These are phyloP conservation scores for Anguilla anguilla DNA, from an alignment of 2,797 vertebrate species.

Conservation along the genomic window DNA sequence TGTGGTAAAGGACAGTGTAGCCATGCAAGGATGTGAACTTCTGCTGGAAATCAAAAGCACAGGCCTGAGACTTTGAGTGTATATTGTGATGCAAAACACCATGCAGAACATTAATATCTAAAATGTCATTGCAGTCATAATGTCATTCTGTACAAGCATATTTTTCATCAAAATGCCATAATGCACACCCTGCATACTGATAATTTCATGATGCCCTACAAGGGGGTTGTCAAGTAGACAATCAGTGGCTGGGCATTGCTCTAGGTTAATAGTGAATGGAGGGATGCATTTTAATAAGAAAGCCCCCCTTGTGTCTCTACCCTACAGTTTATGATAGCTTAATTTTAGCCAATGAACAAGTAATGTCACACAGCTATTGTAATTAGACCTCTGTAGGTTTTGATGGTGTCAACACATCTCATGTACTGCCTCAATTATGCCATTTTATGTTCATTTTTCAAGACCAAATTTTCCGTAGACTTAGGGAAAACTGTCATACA, in stretches of 20 bases:
- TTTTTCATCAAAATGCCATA: constrained; percentile 70
- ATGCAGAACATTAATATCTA: constrained; percentile 66
- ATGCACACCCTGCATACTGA: constrained; percentile 63
- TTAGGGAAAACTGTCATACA: background rate
- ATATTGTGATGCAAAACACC: constrained; percentile 70
- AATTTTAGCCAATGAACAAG: background rate
- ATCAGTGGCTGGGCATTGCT: constrained; percentile 1
- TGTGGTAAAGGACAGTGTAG: constrained; percentile 16
- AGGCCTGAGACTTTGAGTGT: constrained; percentile 38
- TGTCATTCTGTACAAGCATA: constrained; percentile 66
- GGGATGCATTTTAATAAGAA: background rate
- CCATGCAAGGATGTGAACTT: constrained; percentile 28
- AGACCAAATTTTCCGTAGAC: background rate
- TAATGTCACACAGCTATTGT: background rate
- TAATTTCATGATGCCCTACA: constrained; percentile 44
- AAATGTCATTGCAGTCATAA: constrained; percentile 75
- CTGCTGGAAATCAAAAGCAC: constrained; percentile 44
- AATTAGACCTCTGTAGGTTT: background rate
- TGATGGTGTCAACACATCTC: background rate
- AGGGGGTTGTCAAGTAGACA: constrained; percentile 5
- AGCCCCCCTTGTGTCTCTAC: background rate
- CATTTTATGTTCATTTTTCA: background rate
- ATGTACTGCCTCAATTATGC: background rate
- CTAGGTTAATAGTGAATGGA: background rate
- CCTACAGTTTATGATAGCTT: background rate